These are phyloP conservation scores for Rostratula benghalensis DNA, from an alignment of 2,113 vertebrate species.

Conservation along the genomic window DNA sequence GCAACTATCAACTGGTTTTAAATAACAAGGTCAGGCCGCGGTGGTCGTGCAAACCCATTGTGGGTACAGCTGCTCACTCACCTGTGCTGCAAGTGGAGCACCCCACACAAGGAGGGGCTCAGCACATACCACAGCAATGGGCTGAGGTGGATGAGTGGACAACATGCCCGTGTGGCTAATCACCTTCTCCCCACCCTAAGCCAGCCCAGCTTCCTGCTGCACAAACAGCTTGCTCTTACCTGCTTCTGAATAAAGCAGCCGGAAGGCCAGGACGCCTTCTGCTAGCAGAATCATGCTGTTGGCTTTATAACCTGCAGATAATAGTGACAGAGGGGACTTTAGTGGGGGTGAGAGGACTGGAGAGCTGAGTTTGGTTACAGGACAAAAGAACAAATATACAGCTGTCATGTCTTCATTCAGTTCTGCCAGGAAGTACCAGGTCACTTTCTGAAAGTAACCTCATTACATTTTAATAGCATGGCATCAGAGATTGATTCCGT, in stretches of 20 bases:
- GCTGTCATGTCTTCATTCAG: background rate
- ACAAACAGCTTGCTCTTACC: background rate
- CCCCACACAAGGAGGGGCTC: background rate
- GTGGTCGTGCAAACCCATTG: background rate
- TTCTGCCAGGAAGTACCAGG: background rate
- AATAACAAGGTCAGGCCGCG: background rate
- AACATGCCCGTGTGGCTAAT: background rate
- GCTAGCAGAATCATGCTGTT: background rate
- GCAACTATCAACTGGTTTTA: background rate
- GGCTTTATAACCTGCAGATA: background rate
- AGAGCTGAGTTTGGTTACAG: background rate
- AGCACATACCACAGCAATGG: background rate
- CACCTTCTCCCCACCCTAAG: conserved; percentile 9
- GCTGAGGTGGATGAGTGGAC: background rate
- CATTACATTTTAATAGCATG: background rate
- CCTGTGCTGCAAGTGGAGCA: background rate
- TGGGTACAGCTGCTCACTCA: background rate
- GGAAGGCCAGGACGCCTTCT: background rate
- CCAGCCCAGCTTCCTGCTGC: background rate
- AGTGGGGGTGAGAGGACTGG: background rate
- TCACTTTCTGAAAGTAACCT: background rate
- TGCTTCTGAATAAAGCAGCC: background rate
- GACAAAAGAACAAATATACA: background rate
- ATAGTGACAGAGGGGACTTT: background rate
- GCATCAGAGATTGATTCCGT: background rate